Conservation (phyloP, 2,797 vertebrate species). For the Crossoptilon crossoptilon region DNA sequence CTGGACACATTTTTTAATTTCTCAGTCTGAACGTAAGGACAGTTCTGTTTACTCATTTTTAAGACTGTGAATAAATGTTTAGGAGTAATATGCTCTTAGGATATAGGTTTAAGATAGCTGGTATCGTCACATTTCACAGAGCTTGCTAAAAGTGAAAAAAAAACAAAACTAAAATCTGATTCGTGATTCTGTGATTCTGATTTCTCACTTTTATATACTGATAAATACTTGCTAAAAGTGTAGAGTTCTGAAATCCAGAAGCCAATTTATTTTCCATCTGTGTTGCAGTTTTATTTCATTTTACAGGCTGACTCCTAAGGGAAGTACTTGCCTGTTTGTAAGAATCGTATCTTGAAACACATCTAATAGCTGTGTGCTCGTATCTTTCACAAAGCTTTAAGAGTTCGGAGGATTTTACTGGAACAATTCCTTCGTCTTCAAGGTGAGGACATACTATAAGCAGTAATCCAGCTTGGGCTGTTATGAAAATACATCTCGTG, state of each 20-base stretch:
- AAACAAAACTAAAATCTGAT: background rate
- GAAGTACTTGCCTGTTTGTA: background rate
- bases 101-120: background rate
- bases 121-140: background rate
- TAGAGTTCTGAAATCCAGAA: background rate
- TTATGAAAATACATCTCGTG: background rate
- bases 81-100: background rate
- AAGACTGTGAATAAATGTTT: background rate
- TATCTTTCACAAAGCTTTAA: background rate
- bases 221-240: background rate
- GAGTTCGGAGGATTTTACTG: background rate
- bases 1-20: background rate
- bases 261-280: background rate
- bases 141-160: background rate
- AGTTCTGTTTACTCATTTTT: background rate
- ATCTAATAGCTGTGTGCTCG: background rate
- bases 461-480: background rate
- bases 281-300: background rate
- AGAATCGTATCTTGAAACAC: background rate
- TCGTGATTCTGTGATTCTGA: background rate
- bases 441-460: background rate
- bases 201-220: background rate
- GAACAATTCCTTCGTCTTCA: slow-evolving; percentile 7
- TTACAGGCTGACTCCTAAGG: background rate
- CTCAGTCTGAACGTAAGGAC: background rate